phyloP scores from a whole-genome alignment of 2,113 vertebrate species.

The Ovibos moschatus region DNA sequence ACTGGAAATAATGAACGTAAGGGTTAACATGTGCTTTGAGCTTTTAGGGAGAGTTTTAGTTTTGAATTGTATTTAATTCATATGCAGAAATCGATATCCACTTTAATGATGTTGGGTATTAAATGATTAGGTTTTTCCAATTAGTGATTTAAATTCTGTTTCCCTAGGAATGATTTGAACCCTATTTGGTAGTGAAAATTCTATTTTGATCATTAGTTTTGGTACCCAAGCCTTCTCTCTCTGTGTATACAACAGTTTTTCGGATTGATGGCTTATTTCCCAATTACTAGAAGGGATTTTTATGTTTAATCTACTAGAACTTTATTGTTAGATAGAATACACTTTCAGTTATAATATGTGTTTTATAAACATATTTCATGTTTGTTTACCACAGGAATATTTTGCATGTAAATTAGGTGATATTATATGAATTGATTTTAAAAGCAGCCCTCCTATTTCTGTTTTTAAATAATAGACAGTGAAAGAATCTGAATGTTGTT shows the following conservation, averaged over 20 bases:
- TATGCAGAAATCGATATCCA: neutral
- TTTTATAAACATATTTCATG: constrained; percentile 6
- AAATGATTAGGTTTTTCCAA: neutral
- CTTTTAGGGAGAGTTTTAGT: neutral
- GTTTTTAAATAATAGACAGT: neutral
- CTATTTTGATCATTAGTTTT: neutral
- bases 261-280: neutral
- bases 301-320: neutral
- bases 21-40: neutral
- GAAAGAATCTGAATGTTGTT: neutral
- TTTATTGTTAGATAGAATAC: constrained; percentile 25
- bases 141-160: neutral
- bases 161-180: neutral
- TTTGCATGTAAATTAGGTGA: neutral
- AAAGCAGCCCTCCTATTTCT: neutral
- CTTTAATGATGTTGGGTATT: neutral
- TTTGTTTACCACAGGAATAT: constrained; percentile 17
- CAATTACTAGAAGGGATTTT: neutral
- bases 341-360: neutral
- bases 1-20: neutral
- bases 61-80: constrained; percentile 9
- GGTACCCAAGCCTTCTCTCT: neutral
- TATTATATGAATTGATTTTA: constrained; percentile 12
- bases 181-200: neutral
- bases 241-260: neutral